Base-by-base conservation (phyloP, 2,113 vertebrate genomes). In the Campylomormyrus numenius region DNA sequence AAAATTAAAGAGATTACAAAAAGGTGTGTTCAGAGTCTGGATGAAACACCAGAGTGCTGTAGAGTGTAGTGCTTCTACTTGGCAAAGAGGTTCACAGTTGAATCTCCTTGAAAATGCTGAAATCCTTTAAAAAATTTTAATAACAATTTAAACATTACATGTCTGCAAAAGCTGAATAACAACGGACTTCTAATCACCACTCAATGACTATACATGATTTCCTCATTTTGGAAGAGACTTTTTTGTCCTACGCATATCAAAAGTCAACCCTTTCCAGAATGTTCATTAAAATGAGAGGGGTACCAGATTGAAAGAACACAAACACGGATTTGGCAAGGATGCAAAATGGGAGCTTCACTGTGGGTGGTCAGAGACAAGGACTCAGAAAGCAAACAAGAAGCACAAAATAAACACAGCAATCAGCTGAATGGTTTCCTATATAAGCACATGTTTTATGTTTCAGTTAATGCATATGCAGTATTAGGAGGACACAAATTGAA, bases 1-100 rank as follows among this genome's bases (percentile, higher is more conserved):
- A 89, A 93, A 93, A 93, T 90, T 84, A 92, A 88, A 90, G 66
- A 89, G 91, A 87, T 90, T 48, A 48, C 27, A 50, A 46, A 6
- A 70, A 58, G 83, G 27, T 84, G 7, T 70, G 46, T 74, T 77
- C 88, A 27, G 46, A 58, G 45, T 31, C 42, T n/a, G 66, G 88
- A 74, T 35, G 17, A 88, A 88, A 74, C 46, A 45, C 19, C 39
- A 62, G 35, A 27, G 35, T 24, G 5, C 83, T 45, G 45, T 11
- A 48, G 24, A 13, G 42, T 85, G 3, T 42, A 48, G 9, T 27
- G 17, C 10, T 31, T 87, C 49, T 87, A 53, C 85, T 77, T 77
- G 17, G 31, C 74, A 19, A 42, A 39, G 24, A 77, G 24, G 7
- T 62, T 62, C 7, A 80, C 35, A 80, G 2, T 19, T 80, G 35